Base-by-base conservation (phyloP, 2,888 invertebrate species). In the Cotesia congregata region DNA sequence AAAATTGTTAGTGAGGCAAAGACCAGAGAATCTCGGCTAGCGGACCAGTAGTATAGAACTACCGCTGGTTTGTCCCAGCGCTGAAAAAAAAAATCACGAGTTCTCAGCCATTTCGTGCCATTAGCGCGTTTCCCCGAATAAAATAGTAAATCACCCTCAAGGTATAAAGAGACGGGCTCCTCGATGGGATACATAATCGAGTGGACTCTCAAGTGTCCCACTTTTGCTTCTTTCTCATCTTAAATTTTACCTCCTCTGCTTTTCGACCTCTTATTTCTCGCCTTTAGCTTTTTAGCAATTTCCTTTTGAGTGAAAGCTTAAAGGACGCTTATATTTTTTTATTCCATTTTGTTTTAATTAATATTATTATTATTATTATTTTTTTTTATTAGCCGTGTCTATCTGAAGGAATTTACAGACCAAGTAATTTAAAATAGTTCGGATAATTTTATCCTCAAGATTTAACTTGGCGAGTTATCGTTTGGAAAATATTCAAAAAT, bases 171-270 rank as follows among this genome's bases (percentile, higher is more conserved):
- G 62, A 62, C 62, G 30, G 30, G 30, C 3, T 30, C 30, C 30
- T 62, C 62, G 62, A 62, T 15, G 62, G 62, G 62, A 62, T 62
- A 20, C 62, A 62, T 62, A 62, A 62, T 62, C 62, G 62, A 62
- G 62, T 20, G 62, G 62, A 62, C 62, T 17, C 12, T 50, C 62
- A 62, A 62, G 62, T 62, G 62, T 15, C 7, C 62, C 62, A 20
- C 62, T 62, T 62, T 62, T 50, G 17, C 62, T 62, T 30, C 30
- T 30, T 30, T 30, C 17, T 50, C 80, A 78, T 80, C 80, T 83
- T 80, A 83, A 83, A 82, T 74, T 75, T 38, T 30, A 20, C 38
- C 9, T 38, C 38, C 6, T n/a, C 38, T 6, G 30, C 38, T 38
- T 67, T 67, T 17, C 6, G 6, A 12, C 67, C 38, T 67, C 40